A percentile compares a stretch with the other conserved stretches of the same genome.
phyloP scores from a whole-genome alignment of 2,888 invertebrate genomes.

The Drosophila siamana region DNA sequence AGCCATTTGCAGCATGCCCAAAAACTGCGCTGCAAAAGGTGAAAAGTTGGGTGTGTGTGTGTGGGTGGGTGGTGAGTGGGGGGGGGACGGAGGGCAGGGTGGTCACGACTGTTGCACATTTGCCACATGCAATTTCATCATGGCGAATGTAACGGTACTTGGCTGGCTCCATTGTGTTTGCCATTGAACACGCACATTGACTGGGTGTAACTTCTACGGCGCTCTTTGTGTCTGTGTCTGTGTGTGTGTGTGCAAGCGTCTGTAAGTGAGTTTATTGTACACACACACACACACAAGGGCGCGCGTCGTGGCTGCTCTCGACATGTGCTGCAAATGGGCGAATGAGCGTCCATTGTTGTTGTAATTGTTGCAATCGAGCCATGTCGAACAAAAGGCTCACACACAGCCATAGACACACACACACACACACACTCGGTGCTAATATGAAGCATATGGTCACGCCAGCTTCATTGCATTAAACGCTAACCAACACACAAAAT shows the following conservation, averaged over 20 bases:
- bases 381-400: constrained; percentile 52
- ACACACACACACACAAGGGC: constrained; percentile 1
- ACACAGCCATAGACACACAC: constrained; percentile 12
- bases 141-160: constrained; percentile 36
- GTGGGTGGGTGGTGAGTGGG: neutral
- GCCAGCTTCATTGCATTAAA: constrained; percentile 35
- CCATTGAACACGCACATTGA: constrained; percentile 71
- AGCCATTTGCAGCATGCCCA: constrained; percentile 52
- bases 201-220: constrained; percentile 44
- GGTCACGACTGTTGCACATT: constrained; percentile 71
- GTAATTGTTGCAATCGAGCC: constrained; percentile 76
- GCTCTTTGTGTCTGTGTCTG: neutral
- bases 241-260: constrained; percentile 16
- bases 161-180: constrained; percentile 57
- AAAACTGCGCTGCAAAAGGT: constrained; percentile 22
- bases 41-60: too few relatives aligned
- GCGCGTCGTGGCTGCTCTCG: constrained; percentile 31
- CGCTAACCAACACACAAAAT: constrained; percentile 17
- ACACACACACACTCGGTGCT: constrained; percentile 8
- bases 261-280: too few relatives aligned
- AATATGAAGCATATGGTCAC: constrained; percentile 26
- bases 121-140: constrained; percentile 62
- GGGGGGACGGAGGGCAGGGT: neutral
- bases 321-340: constrained; percentile 59
- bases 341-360: constrained; percentile 59